Base-by-base conservation (phyloP, 1,140 invertebrate species). In the Scaptomyza hsui region DNA sequence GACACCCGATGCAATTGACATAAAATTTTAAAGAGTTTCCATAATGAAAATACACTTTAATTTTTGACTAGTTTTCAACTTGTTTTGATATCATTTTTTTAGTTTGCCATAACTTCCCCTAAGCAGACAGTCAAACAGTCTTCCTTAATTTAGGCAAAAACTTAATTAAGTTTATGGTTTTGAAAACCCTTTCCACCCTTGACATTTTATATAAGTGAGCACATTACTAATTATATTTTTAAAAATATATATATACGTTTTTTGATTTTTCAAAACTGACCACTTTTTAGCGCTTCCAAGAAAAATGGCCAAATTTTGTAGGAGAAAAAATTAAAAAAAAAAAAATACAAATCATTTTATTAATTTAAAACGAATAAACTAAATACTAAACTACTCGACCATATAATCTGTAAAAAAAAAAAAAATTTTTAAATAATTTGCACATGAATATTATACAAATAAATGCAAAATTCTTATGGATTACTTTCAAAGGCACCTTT, bases 241-340 rank as follows among this genome's bases (percentile, higher is more conserved):
- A 24, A 9, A 29, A 29, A 9, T 9, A 29, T 7, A 37, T 1
- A 29, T 55, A 45, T 44, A 19, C 67, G 37, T 76, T 83, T 80
- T 47, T 81, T 82, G 18, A 52, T 74, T 86, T 81, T 80, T 86
- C 73, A 72, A 85, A 86, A 86, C 81, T 86, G 78, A 88, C 75
- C 65, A 74, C 65, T 74, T 63, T 75, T 89, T 89, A 89, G 86
- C 86, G 86, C 86, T 89, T 89, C 86, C 86, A 89, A 79, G 73
- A 72, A 72, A 79, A 89, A 86, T 89, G 76, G 86, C 86, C 86
- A 89, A 89, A 89, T 89, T 89, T 89, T 79, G 79, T 89, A 89
- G 80, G 71, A 79, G 81, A 71, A 67, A 78, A 85, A 73, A 63
- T 35, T 68, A 80, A 72, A 89, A 63, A n/a, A 44, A 60, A 29